Base-by-base conservation (phyloP, 2,113 vertebrate species). In the Morone saxatilis region DNA sequence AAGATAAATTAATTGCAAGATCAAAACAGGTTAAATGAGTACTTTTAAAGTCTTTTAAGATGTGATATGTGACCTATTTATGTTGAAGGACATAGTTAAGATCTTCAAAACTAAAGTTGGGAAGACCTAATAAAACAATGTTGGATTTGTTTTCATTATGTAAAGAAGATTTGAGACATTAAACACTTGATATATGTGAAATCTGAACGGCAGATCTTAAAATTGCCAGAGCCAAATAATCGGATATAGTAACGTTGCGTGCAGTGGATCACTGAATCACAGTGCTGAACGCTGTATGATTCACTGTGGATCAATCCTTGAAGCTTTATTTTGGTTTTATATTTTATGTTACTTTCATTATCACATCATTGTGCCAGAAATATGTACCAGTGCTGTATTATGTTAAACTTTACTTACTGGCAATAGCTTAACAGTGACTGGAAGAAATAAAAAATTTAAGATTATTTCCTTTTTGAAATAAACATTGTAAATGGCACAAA, bases 221-320 rank as follows among this genome's bases (percentile, higher is more conserved):
- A 16, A 40, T 5, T 19, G 36, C 38, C 19, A 6, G 19, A 41
- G 19, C 16, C n/a, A 57, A 45, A 67, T n/a, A 13, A 63, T 62
- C 6, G 0, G 25, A 48, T 54, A 16, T n/a, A 25, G 68, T 22
- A 22, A 22, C 6, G 6, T 47, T 43, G n/a, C n/a, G 14, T 51
- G 56, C 31, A 31, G 51, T 70, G 63, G 10, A 31, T 57, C 61
- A 22, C 48, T 78, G 74, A 68, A 36, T 81, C 61, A 66, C 22
- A 68, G 20, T n/a, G 12, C 53, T 60, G 19, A 41, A 48, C 3
- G 11, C 22, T 60, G 43, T 62, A 31, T 68, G 41, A 74, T 69
- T 69, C 63, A 69, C 48, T 61, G 12, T 54, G 19, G 31, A 25
- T 76, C 48, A 51, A 12, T 77, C 68, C 43, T 38, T 67, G 10